Evolutionary conservation across 2,888 invertebrate species (phyloP).

Genomic region (Amaurobius ferox): DNA sequence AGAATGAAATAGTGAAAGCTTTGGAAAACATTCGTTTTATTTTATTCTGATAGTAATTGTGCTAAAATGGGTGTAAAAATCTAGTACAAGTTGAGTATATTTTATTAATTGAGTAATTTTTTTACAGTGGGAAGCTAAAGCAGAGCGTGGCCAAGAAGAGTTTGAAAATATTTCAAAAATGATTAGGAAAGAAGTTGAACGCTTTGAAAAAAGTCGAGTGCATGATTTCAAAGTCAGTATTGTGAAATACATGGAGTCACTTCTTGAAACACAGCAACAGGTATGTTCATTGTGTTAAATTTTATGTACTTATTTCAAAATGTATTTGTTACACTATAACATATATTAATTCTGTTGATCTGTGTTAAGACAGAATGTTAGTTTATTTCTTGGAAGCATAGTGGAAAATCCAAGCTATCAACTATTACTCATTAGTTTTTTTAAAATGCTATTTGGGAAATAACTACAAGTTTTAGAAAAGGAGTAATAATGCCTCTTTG

Average conservation of each 20-base stretch:
- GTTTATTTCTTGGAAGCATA: conserved; percentile 39
- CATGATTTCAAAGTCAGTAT: conserved; percentile 93
- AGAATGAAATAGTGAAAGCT: no score
- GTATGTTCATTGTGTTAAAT: conserved; percentile 81
- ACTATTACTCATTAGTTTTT: no score
- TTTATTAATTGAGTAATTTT: no score
- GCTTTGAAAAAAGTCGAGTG: conserved; percentile 92
- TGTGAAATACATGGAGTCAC: conserved; percentile 93
- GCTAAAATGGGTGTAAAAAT: no score
- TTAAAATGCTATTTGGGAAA: no score
- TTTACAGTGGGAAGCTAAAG: conserved; percentile 94
- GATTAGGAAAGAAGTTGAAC: conserved; percentile 94
- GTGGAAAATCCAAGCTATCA: no score
- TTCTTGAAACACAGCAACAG: conserved; percentile 96
- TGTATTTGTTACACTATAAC: background rate
- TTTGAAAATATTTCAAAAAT: conserved; percentile 96
- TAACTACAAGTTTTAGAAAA: no score
- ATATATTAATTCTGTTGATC: no score
- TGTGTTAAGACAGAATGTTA: background rate
- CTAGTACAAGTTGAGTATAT: no score
- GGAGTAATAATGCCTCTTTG: no score
- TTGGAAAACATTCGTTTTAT: no score
- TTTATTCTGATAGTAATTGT: no score
- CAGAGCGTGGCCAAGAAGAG: conserved; percentile 96
- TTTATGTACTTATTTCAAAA: background rate